phyloP scores from a whole-genome alignment of 2,113 vertebrate genomes.

The Sinocyclocheilus anophthalmus region DNA sequence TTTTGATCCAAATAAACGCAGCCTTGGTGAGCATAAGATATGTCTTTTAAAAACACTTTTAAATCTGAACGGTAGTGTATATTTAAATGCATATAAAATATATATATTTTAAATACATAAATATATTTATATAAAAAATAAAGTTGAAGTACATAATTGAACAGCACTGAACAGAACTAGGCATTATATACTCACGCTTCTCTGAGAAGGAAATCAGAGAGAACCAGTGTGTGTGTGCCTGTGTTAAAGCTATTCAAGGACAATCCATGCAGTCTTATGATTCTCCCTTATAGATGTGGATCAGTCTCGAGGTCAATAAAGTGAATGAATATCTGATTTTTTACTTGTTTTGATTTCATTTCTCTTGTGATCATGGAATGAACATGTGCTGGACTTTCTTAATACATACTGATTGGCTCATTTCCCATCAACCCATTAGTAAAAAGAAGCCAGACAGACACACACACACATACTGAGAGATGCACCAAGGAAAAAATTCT shows the following conservation, averaged over 20 bases:
- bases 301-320: conserved; percentile 30
- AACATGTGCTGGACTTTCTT: conserved; percentile 32
- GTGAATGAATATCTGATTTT: conserved; percentile 24
- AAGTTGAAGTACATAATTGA: background rate
- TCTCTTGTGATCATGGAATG: conserved; percentile 22
- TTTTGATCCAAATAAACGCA: too few relatives aligned
- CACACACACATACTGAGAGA: background rate
- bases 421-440: conserved; percentile 34
- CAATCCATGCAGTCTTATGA: conserved; percentile 38
- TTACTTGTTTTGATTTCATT: conserved; percentile 18
- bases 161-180: background rate
- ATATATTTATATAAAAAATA: background rate
- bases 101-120: background rate
- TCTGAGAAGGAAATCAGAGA: conserved; percentile 31
- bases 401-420: conserved; percentile 18
- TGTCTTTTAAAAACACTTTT: background rate
- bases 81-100: background rate
- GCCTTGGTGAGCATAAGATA: background rate
- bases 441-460: background rate
- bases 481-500: background rate
- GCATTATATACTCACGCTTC: conserved; percentile 11
- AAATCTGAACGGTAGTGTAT: background rate
- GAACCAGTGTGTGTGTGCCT: background rate
- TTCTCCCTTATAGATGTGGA: conserved; percentile 14
- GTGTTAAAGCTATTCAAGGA: conserved; percentile 15